These are phyloP conservation scores for Camponotus floridanus DNA, from an alignment of 1,140 invertebrate species.

Conservation along the genomic window DNA sequence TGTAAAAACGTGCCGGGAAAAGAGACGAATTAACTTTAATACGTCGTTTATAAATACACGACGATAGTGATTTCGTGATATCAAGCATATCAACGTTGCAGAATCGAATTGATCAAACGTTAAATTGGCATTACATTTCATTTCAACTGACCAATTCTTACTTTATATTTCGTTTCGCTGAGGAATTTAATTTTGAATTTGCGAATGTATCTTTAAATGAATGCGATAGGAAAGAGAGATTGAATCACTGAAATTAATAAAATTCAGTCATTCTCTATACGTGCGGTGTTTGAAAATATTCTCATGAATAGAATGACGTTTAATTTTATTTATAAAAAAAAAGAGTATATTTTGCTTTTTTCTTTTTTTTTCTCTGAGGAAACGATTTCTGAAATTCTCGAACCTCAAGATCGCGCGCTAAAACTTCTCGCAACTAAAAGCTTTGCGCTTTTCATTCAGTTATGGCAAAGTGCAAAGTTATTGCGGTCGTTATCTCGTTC, in stretches of 20 bases:
- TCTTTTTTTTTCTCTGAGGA: not conserved
- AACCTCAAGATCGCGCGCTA: conserved; percentile 33
- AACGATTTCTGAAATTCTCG: conserved; percentile 40
- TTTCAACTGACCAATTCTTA: not conserved
- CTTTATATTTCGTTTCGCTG: not conserved
- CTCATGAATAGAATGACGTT: conserved; percentile 15
- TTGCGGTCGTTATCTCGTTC: not conserved
- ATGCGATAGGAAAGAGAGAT: conserved; percentile 16
- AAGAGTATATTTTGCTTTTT: not conserved
- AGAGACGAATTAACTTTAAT: not conserved
- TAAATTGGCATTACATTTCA: conserved; percentile 22
- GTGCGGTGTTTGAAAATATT: not conserved
- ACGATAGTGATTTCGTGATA: not conserved
- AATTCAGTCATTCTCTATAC: not conserved
- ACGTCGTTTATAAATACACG: conserved; percentile 29
- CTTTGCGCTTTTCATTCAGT: conserved; percentile 11
- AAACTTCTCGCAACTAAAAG: conserved; percentile 32
- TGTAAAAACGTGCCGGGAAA: not conserved
- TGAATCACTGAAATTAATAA: conserved; percentile 34
- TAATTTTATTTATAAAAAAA: conserved; percentile 30
- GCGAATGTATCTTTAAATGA: conserved; percentile 40
- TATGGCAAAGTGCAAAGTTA: conserved; percentile 43
- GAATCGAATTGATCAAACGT: conserved; percentile 8
- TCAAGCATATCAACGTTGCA: not conserved
- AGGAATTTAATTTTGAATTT: conserved; percentile 55